Evolutionary conservation across 2,888 invertebrate species (phyloP), one percentile per base, ranked within the genome.

Genomic region (Mesochorus sp.): DNA sequence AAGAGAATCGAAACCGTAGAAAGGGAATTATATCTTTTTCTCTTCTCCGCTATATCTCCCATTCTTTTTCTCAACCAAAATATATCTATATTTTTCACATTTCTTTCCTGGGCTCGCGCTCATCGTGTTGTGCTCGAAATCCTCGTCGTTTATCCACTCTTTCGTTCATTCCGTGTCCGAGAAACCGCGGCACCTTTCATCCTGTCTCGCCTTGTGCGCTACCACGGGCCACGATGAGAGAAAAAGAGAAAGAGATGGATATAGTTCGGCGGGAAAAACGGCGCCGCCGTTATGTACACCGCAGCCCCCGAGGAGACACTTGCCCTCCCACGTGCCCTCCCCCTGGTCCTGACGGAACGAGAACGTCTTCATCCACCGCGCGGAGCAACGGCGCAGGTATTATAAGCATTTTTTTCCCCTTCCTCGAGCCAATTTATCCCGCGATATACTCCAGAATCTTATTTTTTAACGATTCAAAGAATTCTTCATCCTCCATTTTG

Each of bases 1-100:
- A n/a, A 77, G 80, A 80, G 76, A 55, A 57, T 84, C 82, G 81
- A 84, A 82, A 85, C 76, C n/a, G 85, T 80, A 83, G 84, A 86
- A 84, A 83, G 82, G n/a, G 81, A 84, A 84, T 86, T 83, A 84
- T 83, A 80, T 82, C 66, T 64, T 51, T 61, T 44, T 17, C 39
- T 39, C 28, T 57, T 17, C 62, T 55, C 53, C 55, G 71, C 70
- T 37, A 26, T 39, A 39, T 19, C 55, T 70, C 26, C 44, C 49
- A 44, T 51, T 10, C 44, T 57, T 66, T 74, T 51, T 55, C 57
- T 34, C 47, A 62, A 51, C 42, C n/a, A n/a, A n/a, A n/a, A n/a
- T 68, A 21, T 61, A 62, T 34, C 55, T 37, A 66, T 37, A 47
- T 44, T 34, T 49, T 47, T 31, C 39, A 39, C 26, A 21, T 59